These are phyloP conservation scores for Phrynosoma platyrhinos DNA, from an alignment of 2,113 vertebrate species.

Conservation along the genomic window DNA sequence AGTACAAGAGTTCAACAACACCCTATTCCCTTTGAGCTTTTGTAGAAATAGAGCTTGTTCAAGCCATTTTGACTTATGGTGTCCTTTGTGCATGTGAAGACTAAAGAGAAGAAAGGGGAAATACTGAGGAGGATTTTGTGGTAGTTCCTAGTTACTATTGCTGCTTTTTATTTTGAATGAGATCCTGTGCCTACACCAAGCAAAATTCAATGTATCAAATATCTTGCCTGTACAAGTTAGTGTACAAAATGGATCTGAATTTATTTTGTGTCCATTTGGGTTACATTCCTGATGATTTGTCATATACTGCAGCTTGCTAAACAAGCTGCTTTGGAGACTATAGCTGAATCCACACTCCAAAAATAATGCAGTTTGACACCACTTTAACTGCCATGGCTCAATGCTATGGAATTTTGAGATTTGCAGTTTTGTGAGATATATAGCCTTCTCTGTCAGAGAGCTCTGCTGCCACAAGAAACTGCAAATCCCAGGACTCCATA, in stretches of 20 bases:
- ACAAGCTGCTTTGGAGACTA: too few relatives aligned
- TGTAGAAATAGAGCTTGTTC: neutral
- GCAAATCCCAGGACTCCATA: too few relatives aligned
- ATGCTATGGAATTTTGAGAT: too few relatives aligned
- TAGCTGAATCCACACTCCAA: too few relatives aligned
- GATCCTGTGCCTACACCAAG: neutral
- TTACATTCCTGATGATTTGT: neutral
- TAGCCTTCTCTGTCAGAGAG: too few relatives aligned
- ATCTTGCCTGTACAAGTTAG: neutral
- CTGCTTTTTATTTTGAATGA: neutral
- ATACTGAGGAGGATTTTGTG: neutral
- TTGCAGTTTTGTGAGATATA: too few relatives aligned
- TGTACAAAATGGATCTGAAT: neutral
- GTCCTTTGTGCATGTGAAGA: neutral
- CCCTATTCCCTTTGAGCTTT: neutral
- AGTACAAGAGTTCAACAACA: slow-evolving; percentile 11
- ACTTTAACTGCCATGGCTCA: too few relatives aligned
- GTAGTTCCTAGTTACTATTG: neutral
- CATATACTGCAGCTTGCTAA: too few relatives aligned
- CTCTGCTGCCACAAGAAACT: too few relatives aligned
- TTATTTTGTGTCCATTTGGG: neutral
- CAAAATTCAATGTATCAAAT: neutral
- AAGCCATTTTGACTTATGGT: neutral
- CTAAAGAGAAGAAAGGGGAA: neutral
- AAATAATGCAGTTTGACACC: too few relatives aligned